Evolutionary conservation across 2,888 invertebrate species (phyloP).

Genomic region (Cetonia aurata): DNA sequence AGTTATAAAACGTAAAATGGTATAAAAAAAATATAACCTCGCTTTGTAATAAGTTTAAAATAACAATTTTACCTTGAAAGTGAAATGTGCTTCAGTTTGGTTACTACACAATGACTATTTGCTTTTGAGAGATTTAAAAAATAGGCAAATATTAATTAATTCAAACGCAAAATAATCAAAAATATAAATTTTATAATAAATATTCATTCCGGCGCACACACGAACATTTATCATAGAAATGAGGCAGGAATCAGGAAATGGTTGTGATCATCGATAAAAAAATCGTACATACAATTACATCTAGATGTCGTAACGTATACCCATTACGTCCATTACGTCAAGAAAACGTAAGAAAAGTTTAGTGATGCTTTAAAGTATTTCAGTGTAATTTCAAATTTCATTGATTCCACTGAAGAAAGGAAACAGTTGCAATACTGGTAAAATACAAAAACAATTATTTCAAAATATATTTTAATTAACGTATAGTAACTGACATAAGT

Average conservation of each 20-base stretch:
- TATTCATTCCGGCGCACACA: constrained; percentile 22
- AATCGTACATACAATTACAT: not conserved
- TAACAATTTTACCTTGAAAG: constrained; percentile 36
- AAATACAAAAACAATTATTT: no score
- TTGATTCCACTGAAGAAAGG: no score
- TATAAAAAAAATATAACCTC: constrained; percentile 36
- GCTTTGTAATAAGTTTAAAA: constrained; percentile 31
- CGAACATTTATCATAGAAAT: constrained; percentile 5
- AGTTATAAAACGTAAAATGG: constrained; percentile 31
- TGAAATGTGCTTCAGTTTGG: not conserved
- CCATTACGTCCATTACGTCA: no score
- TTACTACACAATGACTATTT: no score
- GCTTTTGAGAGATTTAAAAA: not conserved
- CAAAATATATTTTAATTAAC: no score
- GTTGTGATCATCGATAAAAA: not conserved
- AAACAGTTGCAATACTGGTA: no score
- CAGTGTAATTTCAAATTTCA: no score
- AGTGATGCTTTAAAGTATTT: no score
- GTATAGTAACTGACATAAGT: no score
- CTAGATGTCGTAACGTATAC: constrained; percentile 2
- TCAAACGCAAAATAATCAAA: not conserved
- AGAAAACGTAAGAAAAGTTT: no score
- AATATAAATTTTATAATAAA: constrained; percentile 8
- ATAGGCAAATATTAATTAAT: not conserved
- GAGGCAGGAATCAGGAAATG: not conserved